A percentile compares a stretch with the other conserved stretches of the same genome.
Conservation (phyloP, 2,113 vertebrate species). For the Myrmophylax atrothorax region DNA sequence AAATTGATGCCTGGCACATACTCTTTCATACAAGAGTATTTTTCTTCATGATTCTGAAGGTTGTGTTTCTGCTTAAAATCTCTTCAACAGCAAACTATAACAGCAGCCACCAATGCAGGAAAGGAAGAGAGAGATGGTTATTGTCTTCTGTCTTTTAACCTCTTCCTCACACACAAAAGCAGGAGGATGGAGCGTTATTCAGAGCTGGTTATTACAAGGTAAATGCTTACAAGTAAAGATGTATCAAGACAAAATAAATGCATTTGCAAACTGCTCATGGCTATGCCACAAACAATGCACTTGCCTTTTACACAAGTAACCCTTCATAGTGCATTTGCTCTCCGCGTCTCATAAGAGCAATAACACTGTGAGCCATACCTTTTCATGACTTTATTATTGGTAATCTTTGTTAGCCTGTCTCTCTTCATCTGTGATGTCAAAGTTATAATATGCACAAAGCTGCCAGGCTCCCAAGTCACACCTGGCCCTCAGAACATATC, state of each 20-base stretch:
- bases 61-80: not conserved
- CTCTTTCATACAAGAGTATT: not conserved
- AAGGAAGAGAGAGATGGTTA: not conserved
- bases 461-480: constrained; percentile 70
- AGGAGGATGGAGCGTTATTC: not conserved
- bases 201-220: constrained; percentile 24
- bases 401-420: constrained; percentile 65
- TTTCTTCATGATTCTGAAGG: not conserved
- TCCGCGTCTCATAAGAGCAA: not conserved
- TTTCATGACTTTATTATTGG: constrained; percentile 32
- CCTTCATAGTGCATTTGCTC: constrained; percentile 39
- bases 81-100: not conserved
- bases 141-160: constrained; percentile 11
- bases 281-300: constrained; percentile 40
- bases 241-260: constrained; percentile 49
- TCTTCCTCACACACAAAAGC: not conserved
- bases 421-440: constrained; percentile 48
- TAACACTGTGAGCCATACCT: constrained; percentile 54
- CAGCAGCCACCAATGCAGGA: not conserved
- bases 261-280: constrained; percentile 43
- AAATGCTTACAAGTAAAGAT: constrained; percentile 55
- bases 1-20: not conserved
- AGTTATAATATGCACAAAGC: constrained; percentile 32
- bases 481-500: constrained; percentile 68
- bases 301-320: constrained; percentile 68